A percentile compares a stretch with the other conserved stretches of the same genome.
Evolutionary conservation across 2,797 vertebrate species (phyloP).

Genomic region (Masticophis lateralis): DNA sequence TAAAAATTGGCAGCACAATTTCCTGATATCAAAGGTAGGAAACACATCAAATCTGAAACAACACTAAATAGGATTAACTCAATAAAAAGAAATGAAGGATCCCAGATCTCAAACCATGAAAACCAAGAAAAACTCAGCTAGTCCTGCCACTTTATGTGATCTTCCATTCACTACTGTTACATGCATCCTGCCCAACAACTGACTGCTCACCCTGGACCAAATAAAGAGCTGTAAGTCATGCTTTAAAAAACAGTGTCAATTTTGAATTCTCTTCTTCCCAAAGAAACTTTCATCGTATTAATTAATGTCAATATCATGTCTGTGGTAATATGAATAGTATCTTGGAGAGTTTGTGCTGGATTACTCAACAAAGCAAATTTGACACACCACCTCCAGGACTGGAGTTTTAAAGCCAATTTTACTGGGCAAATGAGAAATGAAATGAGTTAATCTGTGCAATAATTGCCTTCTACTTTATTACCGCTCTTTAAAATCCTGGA

Average conservation of each 20-base stretch:
- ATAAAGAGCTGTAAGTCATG: not conserved
- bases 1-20: not conserved
- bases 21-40: not conserved
- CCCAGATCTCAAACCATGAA: not conserved
- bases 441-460: constrained; percentile 53
- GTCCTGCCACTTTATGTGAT: not conserved
- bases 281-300: constrained; percentile 10
- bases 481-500: constrained; percentile 39
- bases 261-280: not conserved
- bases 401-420: constrained; percentile 47
- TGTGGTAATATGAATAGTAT: constrained; percentile 3
- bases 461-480: constrained; percentile 56
- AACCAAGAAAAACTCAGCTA: not conserved
- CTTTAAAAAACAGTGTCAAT: not conserved
- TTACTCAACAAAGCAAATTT: constrained; percentile 39
- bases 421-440: constrained; percentile 51
- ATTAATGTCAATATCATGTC: constrained; percentile 16
- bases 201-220: not conserved
- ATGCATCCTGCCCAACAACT: not conserved
- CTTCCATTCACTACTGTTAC: not conserved
- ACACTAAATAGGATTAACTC: not conserved
- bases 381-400: constrained; percentile 41
- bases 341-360: constrained; percentile 24
- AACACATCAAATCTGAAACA: not conserved
- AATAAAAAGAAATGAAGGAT: not conserved